Base-by-base conservation (phyloP, 2,113 vertebrate species). In the Noctilio leporinus region DNA sequence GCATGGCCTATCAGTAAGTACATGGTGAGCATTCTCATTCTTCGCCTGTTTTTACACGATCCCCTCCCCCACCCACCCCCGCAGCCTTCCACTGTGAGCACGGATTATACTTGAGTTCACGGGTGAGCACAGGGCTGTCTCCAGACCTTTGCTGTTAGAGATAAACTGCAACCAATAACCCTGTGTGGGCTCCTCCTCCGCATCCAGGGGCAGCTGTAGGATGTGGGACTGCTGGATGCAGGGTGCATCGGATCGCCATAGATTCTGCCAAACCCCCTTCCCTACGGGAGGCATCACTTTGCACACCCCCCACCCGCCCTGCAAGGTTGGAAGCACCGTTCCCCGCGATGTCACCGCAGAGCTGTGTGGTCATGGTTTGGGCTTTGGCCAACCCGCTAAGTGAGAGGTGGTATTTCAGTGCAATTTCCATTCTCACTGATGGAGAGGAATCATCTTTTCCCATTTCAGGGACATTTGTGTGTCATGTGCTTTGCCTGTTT, bases 241-340 rank as follows among this genome's bases (percentile, higher is more conserved):
- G 51, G 30, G 17, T 26, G 2, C 11, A 17, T 73, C 30, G 33
- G 80, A 59, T 70, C 33, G 51, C 51, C 45, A 35, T 45, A 70
- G 62, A 9, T 10, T 69, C 78, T 91, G 12, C 38, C 38, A 28
- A 28, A 53, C 2, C 28, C 35, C 28, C 15, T 64, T 84, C 38
- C 20, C 4, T 5, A 3, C 4, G 5, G 16, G 40, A 22, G n/a
- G 7, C 7, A 33, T 4, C 8, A 3, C 10, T 53, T 16, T 3
- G 15, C 17, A 10, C 11, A 6, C 59, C 30, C 59, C 26, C 11
- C 24, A 30, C 14, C 26, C 20, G 17, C 10, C 6, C 6, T 0
- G 10, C 0, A 8, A 93, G 49, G 65, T 9, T 5, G 38, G 62
- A 47, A 10, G 6, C 2, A 1, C 59, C 20, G 26, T 26, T 85